Evolutionary conservation across 1,140 invertebrate genomes (phyloP).

Genomic region (Ostrea denselamellosa): DNA sequence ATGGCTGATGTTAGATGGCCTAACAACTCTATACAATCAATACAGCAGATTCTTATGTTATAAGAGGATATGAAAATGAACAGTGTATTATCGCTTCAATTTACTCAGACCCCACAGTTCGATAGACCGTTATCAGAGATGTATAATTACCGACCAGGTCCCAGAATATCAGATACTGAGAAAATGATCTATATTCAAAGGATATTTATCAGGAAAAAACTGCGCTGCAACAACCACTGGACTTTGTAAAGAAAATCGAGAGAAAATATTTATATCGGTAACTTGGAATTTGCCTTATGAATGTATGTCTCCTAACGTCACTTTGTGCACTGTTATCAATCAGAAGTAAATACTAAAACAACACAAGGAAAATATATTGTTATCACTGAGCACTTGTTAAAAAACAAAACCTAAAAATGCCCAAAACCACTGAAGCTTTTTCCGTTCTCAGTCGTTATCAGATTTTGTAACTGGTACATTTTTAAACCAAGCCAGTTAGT

Average conservation of each 20-base stretch:
- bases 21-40: neutral
- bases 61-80: conserved; percentile 38
- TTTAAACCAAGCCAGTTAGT: neutral
- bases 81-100: conserved; percentile 29
- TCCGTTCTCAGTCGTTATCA: neutral
- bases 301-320: neutral
- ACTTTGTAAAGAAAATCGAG: neutral
- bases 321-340: neutral
- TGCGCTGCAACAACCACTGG: neutral
- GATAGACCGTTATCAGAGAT: conserved; percentile 19
- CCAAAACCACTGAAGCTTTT: neutral
- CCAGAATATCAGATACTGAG: conserved; percentile 33
- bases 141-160: conserved; percentile 26
- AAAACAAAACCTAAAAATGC: neutral
- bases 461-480: neutral
- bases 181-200: conserved; percentile 38
- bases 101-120: conserved; percentile 33
- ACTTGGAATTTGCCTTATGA: neutral
- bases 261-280: neutral
- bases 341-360: neutral
- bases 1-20: neutral
- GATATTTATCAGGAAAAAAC: conserved; percentile 23
- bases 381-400: neutral
- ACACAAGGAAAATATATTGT: neutral
- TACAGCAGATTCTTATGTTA: conserved; percentile 32